These are phyloP conservation scores for Cercopithecus mona DNA, from an alignment of 2,113 vertebrate genomes.

Conservation along the genomic window DNA sequence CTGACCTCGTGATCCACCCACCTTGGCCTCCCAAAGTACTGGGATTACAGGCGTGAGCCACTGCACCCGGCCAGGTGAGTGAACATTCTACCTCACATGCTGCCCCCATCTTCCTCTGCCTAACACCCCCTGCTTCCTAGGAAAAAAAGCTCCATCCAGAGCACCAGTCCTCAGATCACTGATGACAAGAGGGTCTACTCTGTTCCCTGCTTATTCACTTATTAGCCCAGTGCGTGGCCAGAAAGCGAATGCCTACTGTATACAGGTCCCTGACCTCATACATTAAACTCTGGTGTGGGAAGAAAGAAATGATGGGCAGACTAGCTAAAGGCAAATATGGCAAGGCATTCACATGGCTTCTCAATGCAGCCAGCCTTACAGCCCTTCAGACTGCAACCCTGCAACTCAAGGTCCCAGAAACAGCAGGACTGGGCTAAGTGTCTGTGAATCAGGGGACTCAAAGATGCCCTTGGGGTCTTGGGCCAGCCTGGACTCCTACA, in stretches of 20 bases:
- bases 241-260: neutral
- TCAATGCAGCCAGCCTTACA: accelerated
- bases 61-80: neutral
- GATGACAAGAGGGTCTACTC: neutral
- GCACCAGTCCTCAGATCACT: neutral
- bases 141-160: neutral
- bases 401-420: neutral
- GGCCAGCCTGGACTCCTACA: neutral
- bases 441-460: neutral
- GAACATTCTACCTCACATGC: neutral
- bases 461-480: neutral
- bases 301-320: neutral
- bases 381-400: neutral
- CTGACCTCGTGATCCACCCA: too few relatives aligned
- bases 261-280: neutral
- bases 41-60: too few relatives aligned
- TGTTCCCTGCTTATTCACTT: neutral
- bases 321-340: neutral
- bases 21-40: too few relatives aligned
- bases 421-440: neutral
- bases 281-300: neutral
- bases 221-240: neutral
- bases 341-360: neutral
- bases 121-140: neutral
- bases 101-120: neutral